These are phyloP conservation scores for Nematopogon swammerdamellus DNA, from an alignment of 2,888 invertebrate genomes.

Conservation along the genomic window DNA sequence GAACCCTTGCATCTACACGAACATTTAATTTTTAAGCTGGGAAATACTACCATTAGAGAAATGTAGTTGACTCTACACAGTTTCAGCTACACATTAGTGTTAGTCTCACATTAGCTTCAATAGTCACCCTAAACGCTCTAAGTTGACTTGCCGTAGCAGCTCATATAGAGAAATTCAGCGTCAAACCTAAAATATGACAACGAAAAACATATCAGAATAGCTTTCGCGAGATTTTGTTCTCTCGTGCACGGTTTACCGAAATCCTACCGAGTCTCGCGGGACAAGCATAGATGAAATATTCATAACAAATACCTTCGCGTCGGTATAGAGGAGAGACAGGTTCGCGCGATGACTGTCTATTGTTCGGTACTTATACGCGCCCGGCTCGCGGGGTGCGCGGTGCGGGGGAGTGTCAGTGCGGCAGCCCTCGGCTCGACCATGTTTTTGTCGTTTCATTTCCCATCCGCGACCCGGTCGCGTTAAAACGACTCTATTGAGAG, in stretches of 20 bases:
- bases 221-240: neutral
- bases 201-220: neutral
- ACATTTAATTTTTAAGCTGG: no score
- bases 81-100: no score
- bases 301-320: neutral
- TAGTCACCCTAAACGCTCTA: no score
- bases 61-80: no score
- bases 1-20: no score
- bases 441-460: neutral
- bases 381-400: no score
- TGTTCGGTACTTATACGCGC: neutral
- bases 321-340: neutral
- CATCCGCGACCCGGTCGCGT: neutral
- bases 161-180: no score
- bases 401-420: neutral
- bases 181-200: no score
- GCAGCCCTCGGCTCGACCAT: no score
- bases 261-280: neutral
- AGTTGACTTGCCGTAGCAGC: no score
- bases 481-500: neutral
- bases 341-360: neutral
- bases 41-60: no score
- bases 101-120: no score
- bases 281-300: neutral
- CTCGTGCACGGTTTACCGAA: neutral